Percentiles rank a stretch among this genome's conserved stretches.
Conservation (phyloP, 1,140 invertebrate species). For the Leptoteleia sp. region DNA sequence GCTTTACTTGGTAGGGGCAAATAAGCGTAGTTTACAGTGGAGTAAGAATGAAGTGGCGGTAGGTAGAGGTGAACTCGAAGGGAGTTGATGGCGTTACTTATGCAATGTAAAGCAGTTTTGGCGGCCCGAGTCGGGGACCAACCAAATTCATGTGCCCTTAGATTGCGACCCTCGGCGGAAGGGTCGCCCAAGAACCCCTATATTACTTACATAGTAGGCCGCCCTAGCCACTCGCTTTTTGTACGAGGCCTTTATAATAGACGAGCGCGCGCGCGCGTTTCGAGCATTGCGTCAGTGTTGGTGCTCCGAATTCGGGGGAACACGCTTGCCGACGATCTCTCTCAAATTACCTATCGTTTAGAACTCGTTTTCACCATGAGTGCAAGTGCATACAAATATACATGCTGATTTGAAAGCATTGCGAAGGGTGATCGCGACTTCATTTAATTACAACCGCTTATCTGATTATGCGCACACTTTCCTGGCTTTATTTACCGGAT, state of each 20-base stretch:
- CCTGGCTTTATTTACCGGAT: slow-evolving; percentile 38
- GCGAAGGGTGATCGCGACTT: slow-evolving; percentile 56
- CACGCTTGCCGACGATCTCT: slow-evolving; percentile 56
- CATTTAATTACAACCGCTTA: slow-evolving; percentile 59
- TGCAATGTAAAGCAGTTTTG: slow-evolving; percentile 74
- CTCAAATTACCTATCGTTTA: slow-evolving; percentile 80
- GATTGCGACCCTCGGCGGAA: slow-evolving; percentile 75
- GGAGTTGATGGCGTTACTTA: slow-evolving; percentile 74
- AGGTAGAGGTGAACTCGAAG: slow-evolving; percentile 55
- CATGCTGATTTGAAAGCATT: slow-evolving; percentile 60
- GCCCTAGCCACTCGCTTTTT: slow-evolving; percentile 71
- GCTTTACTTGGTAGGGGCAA: slow-evolving; percentile 66
- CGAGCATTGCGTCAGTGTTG: slow-evolving; percentile 59
- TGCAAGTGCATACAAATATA: slow-evolving; percentile 64
- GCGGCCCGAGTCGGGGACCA: slow-evolving; percentile 54
- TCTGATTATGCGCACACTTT: slow-evolving; percentile 54
- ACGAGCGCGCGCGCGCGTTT: slow-evolving; percentile 52
- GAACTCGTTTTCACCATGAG: slow-evolving; percentile 76
- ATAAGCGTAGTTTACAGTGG: slow-evolving; percentile 75
- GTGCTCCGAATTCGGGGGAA: slow-evolving; percentile 47
- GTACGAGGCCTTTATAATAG: slow-evolving; percentile 71
- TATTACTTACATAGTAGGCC: slow-evolving; percentile 76
- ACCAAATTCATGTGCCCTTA: slow-evolving; percentile 77
- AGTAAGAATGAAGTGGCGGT: slow-evolving; percentile 64
- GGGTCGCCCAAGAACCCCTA: slow-evolving; percentile 74